A percentile compares a stretch with the other conserved stretches of the same genome.
Evolutionary conservation across 2,113 vertebrate genomes (phyloP).

Genomic region (Campylomormyrus tamandua): DNA sequence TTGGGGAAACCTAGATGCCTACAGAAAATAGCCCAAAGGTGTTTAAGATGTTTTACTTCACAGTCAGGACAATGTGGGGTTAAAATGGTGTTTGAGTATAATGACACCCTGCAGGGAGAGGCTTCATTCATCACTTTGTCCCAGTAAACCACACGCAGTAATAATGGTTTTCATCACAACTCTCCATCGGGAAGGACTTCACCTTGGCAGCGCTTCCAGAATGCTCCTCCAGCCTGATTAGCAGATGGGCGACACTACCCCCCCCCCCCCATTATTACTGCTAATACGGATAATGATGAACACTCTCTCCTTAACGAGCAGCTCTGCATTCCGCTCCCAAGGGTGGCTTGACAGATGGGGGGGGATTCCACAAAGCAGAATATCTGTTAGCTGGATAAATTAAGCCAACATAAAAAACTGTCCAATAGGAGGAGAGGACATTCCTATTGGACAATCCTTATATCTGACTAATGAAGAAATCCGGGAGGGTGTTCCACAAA

Average conservation of each 20-base stretch:
- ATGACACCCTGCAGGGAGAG: neutral
- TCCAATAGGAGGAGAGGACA: neutral
- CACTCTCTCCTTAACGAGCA: neutral
- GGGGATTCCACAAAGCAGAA: neutral
- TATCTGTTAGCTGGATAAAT: neutral
- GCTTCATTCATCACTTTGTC: neutral
- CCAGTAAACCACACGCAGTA: neutral
- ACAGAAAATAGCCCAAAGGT: neutral
- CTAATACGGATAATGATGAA: neutral
- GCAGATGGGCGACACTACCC: neutral
- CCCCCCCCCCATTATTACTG: neutral
- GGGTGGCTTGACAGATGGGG: neutral
- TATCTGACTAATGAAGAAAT: neutral
- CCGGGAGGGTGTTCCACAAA: neutral
- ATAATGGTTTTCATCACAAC: conserved; percentile 16
- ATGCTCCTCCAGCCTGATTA: neutral
- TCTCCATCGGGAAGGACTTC: conserved; percentile 1
- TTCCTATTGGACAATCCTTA: neutral
- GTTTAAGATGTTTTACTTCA: neutral
- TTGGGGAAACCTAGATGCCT: neutral
- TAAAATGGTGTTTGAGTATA: neutral
- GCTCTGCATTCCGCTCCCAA: neutral
- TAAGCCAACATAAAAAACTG: neutral
- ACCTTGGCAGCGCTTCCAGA: neutral
- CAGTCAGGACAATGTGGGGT: neutral